Evolutionary conservation across 2,888 invertebrate genomes (phyloP).

Genomic region (Plusia festucae): DNA sequence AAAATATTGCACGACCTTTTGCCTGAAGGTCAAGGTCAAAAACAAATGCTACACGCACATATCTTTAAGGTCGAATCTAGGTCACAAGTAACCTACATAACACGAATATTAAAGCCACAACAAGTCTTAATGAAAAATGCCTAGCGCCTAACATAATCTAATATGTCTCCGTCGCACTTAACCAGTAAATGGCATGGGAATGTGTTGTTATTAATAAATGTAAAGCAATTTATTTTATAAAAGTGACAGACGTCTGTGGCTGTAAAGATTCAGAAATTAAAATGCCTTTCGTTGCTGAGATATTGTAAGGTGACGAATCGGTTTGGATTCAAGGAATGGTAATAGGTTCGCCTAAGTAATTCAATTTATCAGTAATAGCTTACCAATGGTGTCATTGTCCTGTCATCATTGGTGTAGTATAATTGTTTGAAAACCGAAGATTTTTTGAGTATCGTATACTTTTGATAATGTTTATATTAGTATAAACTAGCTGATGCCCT

Average conservation of each 20-base stretch:
- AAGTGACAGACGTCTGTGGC: background rate
- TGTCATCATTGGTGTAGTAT: too few relatives aligned
- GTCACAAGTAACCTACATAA: background rate
- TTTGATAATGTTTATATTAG: too few relatives aligned
- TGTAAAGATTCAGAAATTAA: background rate
- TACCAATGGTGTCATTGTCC: too few relatives aligned
- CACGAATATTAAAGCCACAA: background rate
- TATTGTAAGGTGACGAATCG: background rate
- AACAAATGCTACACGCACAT: background rate
- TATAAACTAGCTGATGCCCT: too few relatives aligned
- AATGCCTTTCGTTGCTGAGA: background rate
- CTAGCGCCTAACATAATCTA: background rate
- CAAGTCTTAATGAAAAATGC: constrained; percentile 4
- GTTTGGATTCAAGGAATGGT: background rate
- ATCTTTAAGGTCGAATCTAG: constrained; percentile 4
- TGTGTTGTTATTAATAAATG: background rate
- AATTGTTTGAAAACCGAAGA: too few relatives aligned
- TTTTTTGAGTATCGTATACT: too few relatives aligned
- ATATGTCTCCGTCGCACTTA: background rate
- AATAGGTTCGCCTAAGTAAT: background rate
- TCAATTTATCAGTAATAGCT: constrained; percentile 4
- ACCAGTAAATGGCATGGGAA: background rate
- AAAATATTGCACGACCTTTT: background rate
- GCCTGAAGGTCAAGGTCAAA: background rate
- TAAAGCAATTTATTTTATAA: background rate